These are phyloP conservation scores for Globia sparganii DNA, from an alignment of 2,888 invertebrate species.

Conservation along the genomic window DNA sequence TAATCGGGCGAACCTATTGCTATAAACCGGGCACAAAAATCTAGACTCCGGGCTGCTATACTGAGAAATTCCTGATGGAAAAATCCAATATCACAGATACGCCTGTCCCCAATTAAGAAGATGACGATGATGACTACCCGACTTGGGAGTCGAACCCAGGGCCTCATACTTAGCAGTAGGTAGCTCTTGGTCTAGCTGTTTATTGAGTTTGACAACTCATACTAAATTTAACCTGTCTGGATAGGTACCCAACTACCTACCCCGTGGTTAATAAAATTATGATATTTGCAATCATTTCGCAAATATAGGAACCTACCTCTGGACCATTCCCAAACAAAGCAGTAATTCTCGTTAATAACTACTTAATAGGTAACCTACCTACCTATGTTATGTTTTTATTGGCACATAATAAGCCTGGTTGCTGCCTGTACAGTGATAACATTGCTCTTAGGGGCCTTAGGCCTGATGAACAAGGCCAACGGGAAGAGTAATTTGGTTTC, in stretches of 20 bases:
- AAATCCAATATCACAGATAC: background rate
- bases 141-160: background rate
- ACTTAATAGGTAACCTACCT: too few relatives aligned
- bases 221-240: background rate
- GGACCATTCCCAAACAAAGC: too few relatives aligned
- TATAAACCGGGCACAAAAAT: background rate
- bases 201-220: background rate
- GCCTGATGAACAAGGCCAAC: too few relatives aligned
- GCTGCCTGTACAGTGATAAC: too few relatives aligned
- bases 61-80: background rate
- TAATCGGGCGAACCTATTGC: background rate
- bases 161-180: background rate
- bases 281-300: background rate
- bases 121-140: background rate
- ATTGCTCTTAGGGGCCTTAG: too few relatives aligned
- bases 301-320: background rate
- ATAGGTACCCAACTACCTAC: too few relatives aligned
- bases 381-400: too few relatives aligned
- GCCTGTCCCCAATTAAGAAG: background rate
- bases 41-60: background rate
- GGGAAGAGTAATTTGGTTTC: background rate
- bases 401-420: too few relatives aligned
- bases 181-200: background rate
- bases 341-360: too few relatives aligned
- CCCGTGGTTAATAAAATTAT: too few relatives aligned